Percentiles rank a stretch among this genome's conserved stretches.
Evolutionary conservation across 2,888 invertebrate species (phyloP).

Genomic region (Dermolepida albohirtum): DNA sequence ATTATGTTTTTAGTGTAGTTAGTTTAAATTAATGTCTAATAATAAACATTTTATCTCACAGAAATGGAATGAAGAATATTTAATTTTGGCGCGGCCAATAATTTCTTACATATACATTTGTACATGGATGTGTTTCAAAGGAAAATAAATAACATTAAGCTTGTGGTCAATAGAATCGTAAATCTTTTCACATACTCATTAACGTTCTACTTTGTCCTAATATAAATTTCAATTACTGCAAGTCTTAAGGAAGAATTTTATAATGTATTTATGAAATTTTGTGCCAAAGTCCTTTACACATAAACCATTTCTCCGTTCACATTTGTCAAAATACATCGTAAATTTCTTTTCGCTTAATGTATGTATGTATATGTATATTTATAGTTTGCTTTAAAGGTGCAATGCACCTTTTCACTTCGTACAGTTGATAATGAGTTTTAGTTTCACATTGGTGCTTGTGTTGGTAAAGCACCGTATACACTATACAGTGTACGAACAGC

Average conservation of each 20-base stretch:
- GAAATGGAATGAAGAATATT: constrained; percentile 45
- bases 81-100: not conserved
- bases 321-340: constrained; percentile 35
- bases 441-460: not conserved
- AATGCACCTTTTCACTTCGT: constrained; percentile 18
- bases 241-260: constrained; percentile 12
- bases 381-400: constrained; percentile 25
- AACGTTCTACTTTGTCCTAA: constrained; percentile 29
- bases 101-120: not conserved
- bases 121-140: constrained; percentile 1
- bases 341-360: constrained; percentile 4
- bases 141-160: constrained; percentile 8
- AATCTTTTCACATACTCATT: constrained; percentile 29
- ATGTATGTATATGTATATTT: constrained; percentile 13
- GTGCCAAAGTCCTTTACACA: constrained; percentile 19
- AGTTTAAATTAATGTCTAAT: too few species aligned
- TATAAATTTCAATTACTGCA: constrained; percentile 34
- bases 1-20: too few species aligned
- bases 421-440: constrained; percentile 15
- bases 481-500: not conserved
- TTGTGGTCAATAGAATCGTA: constrained; percentile 6
- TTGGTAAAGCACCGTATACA: too few species aligned
- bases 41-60: too few species aligned
- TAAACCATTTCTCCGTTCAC: constrained; percentile 31
- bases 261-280: constrained; percentile 35